Conservation (phyloP, 1,140 invertebrate species). For the Asobara japonica region DNA sequence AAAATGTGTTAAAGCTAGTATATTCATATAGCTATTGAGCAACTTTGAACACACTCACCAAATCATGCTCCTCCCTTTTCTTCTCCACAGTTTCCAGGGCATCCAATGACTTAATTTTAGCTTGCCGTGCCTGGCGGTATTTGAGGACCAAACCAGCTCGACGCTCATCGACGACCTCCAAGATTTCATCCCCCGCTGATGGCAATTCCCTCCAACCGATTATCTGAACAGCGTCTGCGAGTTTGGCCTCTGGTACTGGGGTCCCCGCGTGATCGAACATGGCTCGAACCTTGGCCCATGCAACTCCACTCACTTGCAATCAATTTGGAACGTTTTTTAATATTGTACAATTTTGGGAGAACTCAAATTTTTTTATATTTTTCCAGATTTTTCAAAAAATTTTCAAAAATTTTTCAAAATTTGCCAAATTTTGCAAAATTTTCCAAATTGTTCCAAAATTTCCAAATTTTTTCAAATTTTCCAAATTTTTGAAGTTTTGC, state of each 20-base stretch:
- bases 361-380: no score
- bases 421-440: constrained; percentile 7
- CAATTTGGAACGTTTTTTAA: no score
- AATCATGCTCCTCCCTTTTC: constrained; percentile 76
- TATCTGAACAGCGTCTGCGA: constrained; percentile 87
- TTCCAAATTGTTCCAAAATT: background rate
- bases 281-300: constrained; percentile 86
- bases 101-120: constrained; percentile 69
- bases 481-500: no score
- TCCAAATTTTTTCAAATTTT: no score
- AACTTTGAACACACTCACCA: no score
- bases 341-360: no score
- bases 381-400: no score
- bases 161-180: constrained; percentile 85
- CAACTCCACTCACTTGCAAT: constrained; percentile 77
- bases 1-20: no score
- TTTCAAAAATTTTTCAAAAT: no score
- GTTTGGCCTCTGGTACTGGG: constrained; percentile 74
- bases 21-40: no score
- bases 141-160: constrained; percentile 77
- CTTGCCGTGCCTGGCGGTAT: constrained; percentile 69
- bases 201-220: constrained; percentile 91
- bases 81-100: constrained; percentile 73
- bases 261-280: constrained; percentile 85
- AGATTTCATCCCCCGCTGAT: constrained; percentile 83